A percentile compares a stretch with the other conserved stretches of the same genome.
These are phyloP conservation scores for Argyresthia goedartella DNA, from an alignment of 2,888 invertebrate species.

Conservation along the genomic window DNA sequence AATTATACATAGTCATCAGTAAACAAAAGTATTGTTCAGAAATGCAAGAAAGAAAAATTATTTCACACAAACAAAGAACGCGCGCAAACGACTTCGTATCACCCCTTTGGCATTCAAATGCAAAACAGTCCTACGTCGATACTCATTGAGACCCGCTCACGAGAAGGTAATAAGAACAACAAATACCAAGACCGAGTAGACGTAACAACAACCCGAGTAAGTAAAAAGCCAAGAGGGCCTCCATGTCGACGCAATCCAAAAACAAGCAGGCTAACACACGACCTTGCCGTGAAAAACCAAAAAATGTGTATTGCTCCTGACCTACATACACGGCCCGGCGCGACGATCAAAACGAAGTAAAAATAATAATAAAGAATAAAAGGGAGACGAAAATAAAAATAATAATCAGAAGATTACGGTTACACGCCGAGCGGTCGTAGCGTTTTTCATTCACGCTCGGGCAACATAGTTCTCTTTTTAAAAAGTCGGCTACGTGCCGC, in stretches of 20 bases:
- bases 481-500: slow-evolving; percentile 56
- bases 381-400: slow-evolving; percentile 53
- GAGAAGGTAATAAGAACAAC: not conserved
- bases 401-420: slow-evolving; percentile 65
- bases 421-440: slow-evolving; percentile 32
- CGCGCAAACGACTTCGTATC: too few relatives aligned
- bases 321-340: slow-evolving; percentile 49
- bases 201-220: not conserved
- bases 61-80: too few relatives aligned
- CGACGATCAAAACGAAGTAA: slow-evolving; percentile 49
- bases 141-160: too few relatives aligned
- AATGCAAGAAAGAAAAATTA: too few relatives aligned
- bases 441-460: slow-evolving; percentile 68
- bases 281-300: slow-evolving; percentile 61
- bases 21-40: too few relatives aligned
- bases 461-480: slow-evolving; percentile 62
- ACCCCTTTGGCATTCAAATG: too few relatives aligned
- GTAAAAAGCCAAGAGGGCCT: slow-evolving; percentile 11
- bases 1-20: too few relatives aligned
- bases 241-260: slow-evolving; percentile 25
- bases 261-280: slow-evolving; percentile 33
- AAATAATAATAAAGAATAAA: slow-evolving; percentile 57
- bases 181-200: not conserved
- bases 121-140: too few relatives aligned
- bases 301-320: slow-evolving; percentile 50